Evolutionary conservation across 2,797 vertebrate genomes (phyloP).

Genomic region (Tachyglossus aculeatus): DNA sequence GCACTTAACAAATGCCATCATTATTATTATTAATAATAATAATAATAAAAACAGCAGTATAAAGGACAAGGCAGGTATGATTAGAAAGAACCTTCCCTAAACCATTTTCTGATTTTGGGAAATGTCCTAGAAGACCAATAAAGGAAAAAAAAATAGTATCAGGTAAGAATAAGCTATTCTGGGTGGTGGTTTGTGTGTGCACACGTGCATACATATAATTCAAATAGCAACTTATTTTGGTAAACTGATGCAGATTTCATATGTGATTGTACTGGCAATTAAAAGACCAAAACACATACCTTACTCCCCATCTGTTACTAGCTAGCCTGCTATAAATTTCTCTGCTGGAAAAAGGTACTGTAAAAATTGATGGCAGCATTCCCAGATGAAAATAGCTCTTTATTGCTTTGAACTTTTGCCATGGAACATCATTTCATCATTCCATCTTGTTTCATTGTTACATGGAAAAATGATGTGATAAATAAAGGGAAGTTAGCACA

Average conservation of each 20-base stretch:
- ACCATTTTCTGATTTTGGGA: too few relatives aligned
- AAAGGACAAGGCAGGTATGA: too few relatives aligned
- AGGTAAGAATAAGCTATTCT: too few relatives aligned
- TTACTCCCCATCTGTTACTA: too few relatives aligned
- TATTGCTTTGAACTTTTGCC: conserved; percentile 29
- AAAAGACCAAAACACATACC: conserved; percentile 14
- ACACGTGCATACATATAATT: too few relatives aligned
- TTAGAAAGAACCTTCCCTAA: too few relatives aligned
- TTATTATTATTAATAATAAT: too few relatives aligned
- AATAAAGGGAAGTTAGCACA: background rate
- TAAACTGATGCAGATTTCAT: conserved; percentile 16
- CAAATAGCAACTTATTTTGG: background rate
- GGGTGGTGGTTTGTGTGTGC: too few relatives aligned
- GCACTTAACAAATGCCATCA: too few relatives aligned
- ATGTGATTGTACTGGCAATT: conserved; percentile 6
- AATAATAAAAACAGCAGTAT: too few relatives aligned
- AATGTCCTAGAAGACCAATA: too few relatives aligned
- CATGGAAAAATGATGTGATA: conserved; percentile 40
- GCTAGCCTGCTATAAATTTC: conserved; percentile 14
- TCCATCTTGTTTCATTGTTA: conserved; percentile 37
- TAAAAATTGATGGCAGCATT: conserved; percentile 18
- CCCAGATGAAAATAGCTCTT: conserved; percentile 31
- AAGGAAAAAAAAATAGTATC: too few relatives aligned
- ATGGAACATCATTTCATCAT: conserved; percentile 16
- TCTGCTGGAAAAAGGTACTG: conserved; percentile 9